Evolutionary conservation across 2,888 invertebrate genomes (phyloP).

Genomic region (Amorpha juglandis): DNA sequence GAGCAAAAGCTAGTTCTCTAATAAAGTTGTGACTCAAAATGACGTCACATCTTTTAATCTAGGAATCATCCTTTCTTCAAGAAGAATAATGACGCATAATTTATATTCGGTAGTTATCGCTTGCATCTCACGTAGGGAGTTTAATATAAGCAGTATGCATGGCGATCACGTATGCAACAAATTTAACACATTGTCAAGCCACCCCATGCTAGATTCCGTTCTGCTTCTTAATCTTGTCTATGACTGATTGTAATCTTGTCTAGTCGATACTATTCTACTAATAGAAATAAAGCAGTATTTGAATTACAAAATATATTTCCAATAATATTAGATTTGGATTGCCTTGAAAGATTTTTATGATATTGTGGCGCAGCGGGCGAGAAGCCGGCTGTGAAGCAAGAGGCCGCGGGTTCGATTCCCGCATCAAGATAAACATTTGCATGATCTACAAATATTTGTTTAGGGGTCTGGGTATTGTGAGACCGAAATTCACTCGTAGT

Average conservation of each 20-base stretch:
- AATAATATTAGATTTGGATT: too few species aligned
- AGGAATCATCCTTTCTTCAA: background rate
- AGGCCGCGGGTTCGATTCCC: too few species aligned
- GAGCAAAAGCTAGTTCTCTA: too few species aligned
- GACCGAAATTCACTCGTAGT: too few species aligned
- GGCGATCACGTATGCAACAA: conserved; percentile 67
- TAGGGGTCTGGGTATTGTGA: too few species aligned
- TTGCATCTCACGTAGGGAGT: conserved; percentile 46
- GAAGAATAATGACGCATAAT: conserved; percentile 14
- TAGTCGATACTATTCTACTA: background rate
- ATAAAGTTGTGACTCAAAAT: too few species aligned
- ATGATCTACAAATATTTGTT: too few species aligned
- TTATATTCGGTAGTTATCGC: conserved; percentile 40
- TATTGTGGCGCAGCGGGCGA: too few species aligned
- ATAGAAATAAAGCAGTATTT: background rate
- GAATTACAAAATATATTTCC: too few species aligned
- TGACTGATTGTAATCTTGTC: conserved; percentile 4
- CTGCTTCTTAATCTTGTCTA: conserved; percentile 20
- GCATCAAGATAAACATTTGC: too few species aligned
- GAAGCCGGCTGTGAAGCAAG: too few species aligned
- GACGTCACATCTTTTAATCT: background rate
- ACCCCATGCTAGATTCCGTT: conserved; percentile 33
- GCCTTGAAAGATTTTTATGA: too few species aligned
- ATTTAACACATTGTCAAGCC: conserved; percentile 67
- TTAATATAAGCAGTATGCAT: conserved; percentile 58